These are phyloP conservation scores for Podiceps cristatus DNA, from an alignment of 2,113 vertebrate species.

Conservation along the genomic window DNA sequence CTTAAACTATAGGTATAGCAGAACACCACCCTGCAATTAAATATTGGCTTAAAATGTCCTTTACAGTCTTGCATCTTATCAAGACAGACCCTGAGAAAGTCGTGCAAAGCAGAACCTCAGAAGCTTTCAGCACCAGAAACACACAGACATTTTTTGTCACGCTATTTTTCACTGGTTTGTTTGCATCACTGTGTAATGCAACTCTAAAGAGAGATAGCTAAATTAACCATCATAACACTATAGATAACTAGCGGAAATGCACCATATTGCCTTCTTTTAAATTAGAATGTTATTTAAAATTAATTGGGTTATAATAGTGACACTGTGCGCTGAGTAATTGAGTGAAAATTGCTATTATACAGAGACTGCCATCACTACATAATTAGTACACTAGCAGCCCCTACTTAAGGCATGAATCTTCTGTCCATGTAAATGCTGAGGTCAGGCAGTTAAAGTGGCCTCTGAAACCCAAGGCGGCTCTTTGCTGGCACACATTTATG, in stretches of 20 bases:
- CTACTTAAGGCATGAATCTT: background rate
- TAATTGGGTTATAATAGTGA: conserved; percentile 47
- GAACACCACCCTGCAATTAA: background rate
- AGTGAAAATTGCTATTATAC: conserved; percentile 36
- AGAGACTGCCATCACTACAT: background rate
- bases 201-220: background rate
- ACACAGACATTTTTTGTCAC: background rate
- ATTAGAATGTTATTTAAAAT: conserved; percentile 49
- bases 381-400: conserved; percentile 4
- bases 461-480: background rate
- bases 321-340: conserved; percentile 46
- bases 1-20: background rate
- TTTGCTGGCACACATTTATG: background rate
- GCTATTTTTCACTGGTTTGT: background rate
- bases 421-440: background rate
- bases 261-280: conserved; percentile 40
- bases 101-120: background rate
- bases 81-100: background rate
- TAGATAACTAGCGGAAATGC: conserved; percentile 19
- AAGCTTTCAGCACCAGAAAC: background rate
- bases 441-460: background rate
- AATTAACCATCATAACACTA: background rate
- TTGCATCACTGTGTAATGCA: background rate
- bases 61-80: background rate
- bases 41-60: background rate